phyloP scores from a whole-genome alignment of 1,140 invertebrate species.

The Lordiphosa collinella region DNA sequence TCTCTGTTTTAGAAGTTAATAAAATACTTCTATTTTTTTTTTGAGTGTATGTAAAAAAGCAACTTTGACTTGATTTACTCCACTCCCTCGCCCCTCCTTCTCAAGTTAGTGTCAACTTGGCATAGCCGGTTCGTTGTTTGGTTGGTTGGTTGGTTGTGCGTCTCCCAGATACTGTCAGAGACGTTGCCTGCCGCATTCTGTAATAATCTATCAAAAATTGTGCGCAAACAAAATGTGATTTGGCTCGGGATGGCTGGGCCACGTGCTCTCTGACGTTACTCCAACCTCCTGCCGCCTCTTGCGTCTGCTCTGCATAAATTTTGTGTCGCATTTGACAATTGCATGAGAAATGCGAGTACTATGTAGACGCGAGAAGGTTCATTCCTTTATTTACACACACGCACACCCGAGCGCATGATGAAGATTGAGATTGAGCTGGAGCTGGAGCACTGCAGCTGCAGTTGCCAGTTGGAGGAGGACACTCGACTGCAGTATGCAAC shows the following conservation, averaged over 20 bases:
- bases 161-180: conserved; percentile 63
- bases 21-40: no score
- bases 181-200: conserved; percentile 47
- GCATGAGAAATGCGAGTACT: conserved; percentile 21
- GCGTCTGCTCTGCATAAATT: conserved; percentile 53
- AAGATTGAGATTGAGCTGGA: conserved; percentile 1
- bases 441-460: neutral
- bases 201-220: conserved; percentile 77
- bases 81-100: neutral
- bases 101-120: conserved; percentile 55
- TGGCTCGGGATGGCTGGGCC: conserved; percentile 40
- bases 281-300: neutral
- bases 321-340: conserved; percentile 58
- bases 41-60: conserved; percentile 9
- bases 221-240: conserved; percentile 73
- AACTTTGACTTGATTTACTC: conserved; percentile 36
- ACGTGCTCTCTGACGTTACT: neutral
- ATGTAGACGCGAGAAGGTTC: conserved; percentile 5
- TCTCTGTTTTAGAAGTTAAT: no score
- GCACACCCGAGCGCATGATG: neutral
- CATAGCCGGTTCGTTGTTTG: conserved; percentile 28
- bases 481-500: conserved; percentile 3
- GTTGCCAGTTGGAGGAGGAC: neutral
- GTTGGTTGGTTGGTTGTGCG: conserved; percentile 49
- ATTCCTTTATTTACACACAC: conserved; percentile 4